Percentiles rank a stretch among this genome's conserved stretches.
These are phyloP conservation scores for Pseudococcus jackbeardsleyi DNA, from an alignment of 2,888 invertebrate genomes.

Conservation along the genomic window DNA sequence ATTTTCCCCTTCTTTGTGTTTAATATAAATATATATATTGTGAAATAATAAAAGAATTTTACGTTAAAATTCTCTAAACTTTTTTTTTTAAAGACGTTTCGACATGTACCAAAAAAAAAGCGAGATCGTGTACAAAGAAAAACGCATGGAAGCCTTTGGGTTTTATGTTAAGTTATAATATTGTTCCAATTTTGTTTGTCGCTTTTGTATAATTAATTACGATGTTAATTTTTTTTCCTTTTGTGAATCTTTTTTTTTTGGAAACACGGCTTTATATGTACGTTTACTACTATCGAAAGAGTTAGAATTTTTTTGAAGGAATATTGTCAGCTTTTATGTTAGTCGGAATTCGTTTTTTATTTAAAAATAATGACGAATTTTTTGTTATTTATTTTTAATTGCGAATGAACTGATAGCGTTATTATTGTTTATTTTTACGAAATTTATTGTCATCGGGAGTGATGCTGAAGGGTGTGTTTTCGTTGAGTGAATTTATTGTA, in stretches of 20 bases:
- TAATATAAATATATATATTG: constrained; percentile 48
- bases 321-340: constrained; percentile 52
- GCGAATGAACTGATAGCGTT: constrained; percentile 48
- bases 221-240: constrained; percentile 24
- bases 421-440: constrained; percentile 48
- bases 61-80: constrained; percentile 55
- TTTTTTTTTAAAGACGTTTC: constrained; percentile 41
- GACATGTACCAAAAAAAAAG: constrained; percentile 23
- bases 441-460: background rate
- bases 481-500: background rate
- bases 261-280: constrained; percentile 36
- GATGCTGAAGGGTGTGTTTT: background rate
- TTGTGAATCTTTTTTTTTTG: constrained; percentile 21
- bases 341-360: constrained; percentile 49
- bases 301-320: constrained; percentile 53
- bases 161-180: constrained; percentile 5
- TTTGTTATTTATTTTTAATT: constrained; percentile 53
- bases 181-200: constrained; percentile 45
- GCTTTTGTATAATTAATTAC: constrained; percentile 50
- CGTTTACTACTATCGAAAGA: constrained; percentile 4
- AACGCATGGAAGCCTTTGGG: constrained; percentile 19
- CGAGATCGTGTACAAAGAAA: constrained; percentile 28
- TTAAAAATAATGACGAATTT: constrained; percentile 52
- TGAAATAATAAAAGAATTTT: constrained; percentile 53
- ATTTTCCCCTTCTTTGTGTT: constrained; percentile 23